Conservation (phyloP, 2,888 invertebrate genomes). For the Hemithea aestivaria region DNA sequence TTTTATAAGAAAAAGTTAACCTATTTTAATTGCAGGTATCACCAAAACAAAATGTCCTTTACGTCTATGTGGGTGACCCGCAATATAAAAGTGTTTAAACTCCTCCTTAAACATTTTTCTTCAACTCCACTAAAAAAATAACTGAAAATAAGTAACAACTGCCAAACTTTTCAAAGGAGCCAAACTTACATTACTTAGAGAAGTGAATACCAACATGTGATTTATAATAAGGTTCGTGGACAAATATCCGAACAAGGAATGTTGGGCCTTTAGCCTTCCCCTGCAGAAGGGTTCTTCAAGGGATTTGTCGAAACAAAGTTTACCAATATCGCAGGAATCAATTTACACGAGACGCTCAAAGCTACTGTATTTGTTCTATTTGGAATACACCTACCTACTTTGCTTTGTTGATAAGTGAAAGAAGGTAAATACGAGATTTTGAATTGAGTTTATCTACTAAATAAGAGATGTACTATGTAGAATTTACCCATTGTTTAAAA, state of each 20-base stretch:
- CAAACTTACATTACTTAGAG: slow-evolving; percentile 14
- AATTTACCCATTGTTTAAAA: too few relatives aligned
- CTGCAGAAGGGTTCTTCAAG: slow-evolving; percentile 26
- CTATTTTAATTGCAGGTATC: too few relatives aligned
- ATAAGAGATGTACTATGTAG: too few relatives aligned
- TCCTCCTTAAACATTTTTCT: too few relatives aligned
- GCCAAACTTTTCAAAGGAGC: slow-evolving; percentile 17
- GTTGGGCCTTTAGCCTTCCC: slow-evolving; percentile 43
- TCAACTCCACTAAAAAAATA: slow-evolving; percentile 1
- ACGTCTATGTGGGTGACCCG: too few relatives aligned
- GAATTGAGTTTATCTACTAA: too few relatives aligned
- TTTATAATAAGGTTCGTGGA: slow-evolving; percentile 38
- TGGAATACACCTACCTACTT: too few relatives aligned
- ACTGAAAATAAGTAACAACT: slow-evolving; percentile 3
- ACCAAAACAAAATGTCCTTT: too few relatives aligned
- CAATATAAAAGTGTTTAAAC: too few relatives aligned
- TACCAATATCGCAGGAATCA: slow-evolving; percentile 58
- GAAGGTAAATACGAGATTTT: background rate
- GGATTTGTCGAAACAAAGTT: slow-evolving; percentile 59
- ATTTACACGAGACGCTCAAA: slow-evolving; percentile 52
- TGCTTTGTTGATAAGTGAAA: slow-evolving; percentile 14
- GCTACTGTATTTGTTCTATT: slow-evolving; percentile 25
- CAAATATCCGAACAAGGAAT: slow-evolving; percentile 38
- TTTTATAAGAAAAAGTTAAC: too few relatives aligned
- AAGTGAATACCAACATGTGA: slow-evolving; percentile 30